Conservation (phyloP, 2,888 invertebrate genomes). For the Fragum sueziense region DNA sequence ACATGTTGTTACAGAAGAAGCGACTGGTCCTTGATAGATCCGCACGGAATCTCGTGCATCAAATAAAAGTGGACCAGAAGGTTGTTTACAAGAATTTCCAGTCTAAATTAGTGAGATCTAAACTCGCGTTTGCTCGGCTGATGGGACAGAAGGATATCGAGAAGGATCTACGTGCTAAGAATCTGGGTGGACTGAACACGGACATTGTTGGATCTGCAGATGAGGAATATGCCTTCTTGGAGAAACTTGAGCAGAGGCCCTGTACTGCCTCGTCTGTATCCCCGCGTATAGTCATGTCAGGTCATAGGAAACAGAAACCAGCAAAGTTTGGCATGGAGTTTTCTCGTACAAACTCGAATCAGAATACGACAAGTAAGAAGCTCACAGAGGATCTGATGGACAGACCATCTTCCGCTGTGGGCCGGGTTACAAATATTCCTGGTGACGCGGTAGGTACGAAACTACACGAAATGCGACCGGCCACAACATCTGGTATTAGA, state of each 20-base stretch:
- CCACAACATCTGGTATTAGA: conserved; percentile 48
- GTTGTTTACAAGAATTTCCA: conserved; percentile 70
- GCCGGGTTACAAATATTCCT: not conserved
- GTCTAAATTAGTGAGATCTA: conserved; percentile 67
- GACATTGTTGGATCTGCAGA: conserved; percentile 63
- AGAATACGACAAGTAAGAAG: not conserved
- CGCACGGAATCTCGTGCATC: conserved; percentile 66
- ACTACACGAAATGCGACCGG: conserved; percentile 26
- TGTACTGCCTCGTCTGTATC: conserved; percentile 49
- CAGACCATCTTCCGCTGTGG: not conserved
- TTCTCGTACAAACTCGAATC: not conserved
- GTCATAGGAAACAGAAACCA: not conserved
- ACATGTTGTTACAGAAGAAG: conserved; percentile 67
- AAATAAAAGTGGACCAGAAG: conserved; percentile 72
- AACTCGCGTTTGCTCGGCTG: conserved; percentile 66
- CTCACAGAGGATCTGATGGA: not conserved
- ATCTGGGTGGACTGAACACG: conserved; percentile 64
- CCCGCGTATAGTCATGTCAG: conserved; percentile 19
- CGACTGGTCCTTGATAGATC: conserved; percentile 66
- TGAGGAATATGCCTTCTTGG: conserved; percentile 66
- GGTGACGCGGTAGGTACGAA: not conserved
- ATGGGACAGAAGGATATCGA: conserved; percentile 67
- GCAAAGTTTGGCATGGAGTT: not conserved
- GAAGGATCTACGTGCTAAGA: conserved; percentile 62
- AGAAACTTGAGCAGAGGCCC: conserved; percentile 63